These are phyloP conservation scores for Pseudeuparius sepicola DNA, from an alignment of 2,888 invertebrate species.

Conservation along the genomic window DNA sequence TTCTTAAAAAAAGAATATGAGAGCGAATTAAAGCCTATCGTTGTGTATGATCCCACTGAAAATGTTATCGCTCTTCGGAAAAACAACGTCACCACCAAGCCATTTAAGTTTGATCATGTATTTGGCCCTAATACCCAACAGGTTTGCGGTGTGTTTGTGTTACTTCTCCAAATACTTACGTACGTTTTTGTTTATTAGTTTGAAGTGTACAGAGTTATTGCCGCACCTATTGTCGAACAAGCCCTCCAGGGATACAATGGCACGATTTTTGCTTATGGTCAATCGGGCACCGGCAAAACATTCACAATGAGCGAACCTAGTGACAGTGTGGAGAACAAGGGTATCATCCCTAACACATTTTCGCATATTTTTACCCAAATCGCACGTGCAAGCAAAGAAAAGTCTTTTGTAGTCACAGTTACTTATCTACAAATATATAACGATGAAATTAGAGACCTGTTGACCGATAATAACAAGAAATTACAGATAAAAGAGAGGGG, in stretches of 20 bases:
- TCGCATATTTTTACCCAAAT: slow-evolving; percentile 98
- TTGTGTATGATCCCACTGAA: slow-evolving; percentile 66
- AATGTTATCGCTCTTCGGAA: slow-evolving; percentile 70
- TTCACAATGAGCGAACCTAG: slow-evolving; percentile 96
- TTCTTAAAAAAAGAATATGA: slow-evolving; percentile 76
- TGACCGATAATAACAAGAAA: slow-evolving; percentile 78
- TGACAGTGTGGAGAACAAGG: slow-evolving; percentile 77
- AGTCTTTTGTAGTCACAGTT: slow-evolving; percentile 82
- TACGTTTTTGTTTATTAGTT: too few relatives aligned
- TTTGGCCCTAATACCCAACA: slow-evolving; percentile 80
- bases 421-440: slow-evolving; percentile 99
- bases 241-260: slow-evolving; percentile 96
- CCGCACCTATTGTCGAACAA: slow-evolving; percentile 93
- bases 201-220: slow-evolving; percentile 93
- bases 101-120: slow-evolving; percentile 91
- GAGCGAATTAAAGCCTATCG: slow-evolving; percentile 60
- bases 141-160: slow-evolving; percentile 41
- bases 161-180: too few relatives aligned
- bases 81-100: slow-evolving; percentile 59
- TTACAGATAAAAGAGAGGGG: slow-evolving; percentile 92
- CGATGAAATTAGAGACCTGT: slow-evolving; percentile 93
- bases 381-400: slow-evolving; percentile 73
- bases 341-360: slow-evolving; percentile 98
- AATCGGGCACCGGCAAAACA: slow-evolving; percentile 97
- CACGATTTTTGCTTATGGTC: slow-evolving; percentile 81